Evolutionary conservation across 2,888 invertebrate species (phyloP), one percentile per base, ranked within the genome.

Genomic region (Diadegma fenestrale): DNA sequence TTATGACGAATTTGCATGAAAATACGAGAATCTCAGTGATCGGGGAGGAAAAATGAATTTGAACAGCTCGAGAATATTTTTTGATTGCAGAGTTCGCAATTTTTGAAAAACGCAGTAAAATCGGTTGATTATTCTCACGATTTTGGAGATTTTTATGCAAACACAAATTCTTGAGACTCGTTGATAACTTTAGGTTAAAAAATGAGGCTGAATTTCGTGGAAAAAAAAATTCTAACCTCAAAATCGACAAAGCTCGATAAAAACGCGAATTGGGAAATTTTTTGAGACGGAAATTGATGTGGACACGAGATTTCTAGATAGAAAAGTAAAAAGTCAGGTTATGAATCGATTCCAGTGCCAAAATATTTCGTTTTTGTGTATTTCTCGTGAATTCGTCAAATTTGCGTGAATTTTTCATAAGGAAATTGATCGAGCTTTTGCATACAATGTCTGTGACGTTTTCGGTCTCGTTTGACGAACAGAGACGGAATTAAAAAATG

Each of bases 391-490:
- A 14, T 26, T 58, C 26, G 26, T 54, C 22, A 22, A 22, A 54
- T 26, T 26, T 22, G 12, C 12, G 22, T 58, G 58, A 26, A 58
- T 58, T 26, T 58, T 58, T 26, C 26, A 58, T 26, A 51, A 7
- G 58, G 14, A 5, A 58, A 58, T 14, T 5, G 10, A 22, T 22
- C 14, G 22, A 58, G 26, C 5, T 26, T 58, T 14, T 22, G 58
- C 58, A 58, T 58, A n/a, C 26, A 58, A 58, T 26, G 14, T 58
- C 58, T 58, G 10, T 22, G 22, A 58, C 26, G 58, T 58, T 58
- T 5, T 26, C 2, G 14, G 5, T 14, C 8, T 26, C 58, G 4
- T 14, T 26, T 58, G 12, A 26, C 58, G 22, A 12, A 5, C n/a
- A 48, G 48, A n/a, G 22, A 10, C 8, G 19, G 12, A 54, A 26